Conservation (phyloP, 2,888 invertebrate genomes). For the Corbicula japonica region DNA sequence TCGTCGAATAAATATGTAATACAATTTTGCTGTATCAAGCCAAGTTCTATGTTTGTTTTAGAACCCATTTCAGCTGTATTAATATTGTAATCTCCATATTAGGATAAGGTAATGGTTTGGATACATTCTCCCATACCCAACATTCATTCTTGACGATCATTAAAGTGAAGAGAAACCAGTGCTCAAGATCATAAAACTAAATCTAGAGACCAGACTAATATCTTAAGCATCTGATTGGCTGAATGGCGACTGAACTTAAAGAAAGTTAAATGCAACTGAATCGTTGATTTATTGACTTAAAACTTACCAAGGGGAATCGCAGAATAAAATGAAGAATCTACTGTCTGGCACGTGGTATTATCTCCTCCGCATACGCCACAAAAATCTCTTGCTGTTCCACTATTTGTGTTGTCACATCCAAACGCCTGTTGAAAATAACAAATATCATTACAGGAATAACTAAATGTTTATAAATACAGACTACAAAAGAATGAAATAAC, state of each 20-base stretch:
- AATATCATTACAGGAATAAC: not conserved
- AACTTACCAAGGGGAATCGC: not conserved
- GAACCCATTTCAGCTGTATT: too few species aligned
- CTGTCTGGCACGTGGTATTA: slow-evolving; percentile 1
- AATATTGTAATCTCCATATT: too few species aligned
- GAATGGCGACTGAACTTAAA: not conserved
- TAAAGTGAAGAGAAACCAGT: too few species aligned
- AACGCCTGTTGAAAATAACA: not conserved
- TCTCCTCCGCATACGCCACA: slow-evolving; percentile 9
- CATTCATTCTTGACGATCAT: too few species aligned
- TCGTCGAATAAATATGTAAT: too few species aligned
- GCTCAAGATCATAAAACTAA: too few species aligned
- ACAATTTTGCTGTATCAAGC: too few species aligned
- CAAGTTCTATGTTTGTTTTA: too few species aligned
- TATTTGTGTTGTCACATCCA: slow-evolving; percentile 2
- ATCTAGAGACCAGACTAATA: too few species aligned
- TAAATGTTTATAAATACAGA: not conserved
- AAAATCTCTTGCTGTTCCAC: not conserved
- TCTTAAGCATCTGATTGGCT: not conserved
- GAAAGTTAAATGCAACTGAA: not conserved
- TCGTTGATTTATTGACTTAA: not conserved
- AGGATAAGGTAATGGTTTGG: too few species aligned
- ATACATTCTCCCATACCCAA: too few species aligned
- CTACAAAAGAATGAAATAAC: too few species aligned
- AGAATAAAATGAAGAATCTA: not conserved